phyloP scores from a whole-genome alignment of 2,888 invertebrate species.

The Pseudococcus viburni region DNA sequence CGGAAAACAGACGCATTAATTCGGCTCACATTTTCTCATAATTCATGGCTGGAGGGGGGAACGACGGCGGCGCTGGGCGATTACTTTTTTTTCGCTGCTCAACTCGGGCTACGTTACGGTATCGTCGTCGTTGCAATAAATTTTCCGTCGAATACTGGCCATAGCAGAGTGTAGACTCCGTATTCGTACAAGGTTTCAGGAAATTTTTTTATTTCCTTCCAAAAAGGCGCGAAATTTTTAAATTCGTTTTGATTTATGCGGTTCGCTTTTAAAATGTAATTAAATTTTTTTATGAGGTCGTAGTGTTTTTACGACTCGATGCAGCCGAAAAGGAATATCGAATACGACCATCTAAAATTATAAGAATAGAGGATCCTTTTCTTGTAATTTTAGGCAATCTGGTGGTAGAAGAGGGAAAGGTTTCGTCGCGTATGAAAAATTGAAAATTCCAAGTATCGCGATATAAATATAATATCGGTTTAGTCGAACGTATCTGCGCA shows the following conservation, averaged over 20 bases:
- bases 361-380: not conserved
- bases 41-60: not conserved
- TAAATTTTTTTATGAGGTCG: slow-evolving; percentile 36
- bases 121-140: slow-evolving; percentile 35
- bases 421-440: not conserved
- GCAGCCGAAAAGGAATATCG: not conserved
- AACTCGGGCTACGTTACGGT: not conserved
- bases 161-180: not conserved
- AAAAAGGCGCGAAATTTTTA: slow-evolving; percentile 15
- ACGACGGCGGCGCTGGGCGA: not conserved
- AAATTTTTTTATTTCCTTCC: not conserved
- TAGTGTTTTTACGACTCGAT: slow-evolving; percentile 24
- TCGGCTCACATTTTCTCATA: slow-evolving; percentile 53
- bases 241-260: slow-evolving; percentile 36
- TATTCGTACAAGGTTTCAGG: not conserved
- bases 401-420: not conserved
- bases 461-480: slow-evolving; percentile 29
- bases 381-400: not conserved
- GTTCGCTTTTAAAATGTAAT: slow-evolving; percentile 15
- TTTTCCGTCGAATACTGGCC: slow-evolving; percentile 6
- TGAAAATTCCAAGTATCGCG: not conserved
- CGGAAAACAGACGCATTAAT: slow-evolving; percentile 48
- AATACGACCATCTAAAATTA: not conserved
- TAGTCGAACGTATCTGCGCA: not conserved
- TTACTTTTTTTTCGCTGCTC: slow-evolving; percentile 26